Base-by-base conservation (phyloP, 2,797 vertebrate species). In the Notoglanidium macrostoma region DNA sequence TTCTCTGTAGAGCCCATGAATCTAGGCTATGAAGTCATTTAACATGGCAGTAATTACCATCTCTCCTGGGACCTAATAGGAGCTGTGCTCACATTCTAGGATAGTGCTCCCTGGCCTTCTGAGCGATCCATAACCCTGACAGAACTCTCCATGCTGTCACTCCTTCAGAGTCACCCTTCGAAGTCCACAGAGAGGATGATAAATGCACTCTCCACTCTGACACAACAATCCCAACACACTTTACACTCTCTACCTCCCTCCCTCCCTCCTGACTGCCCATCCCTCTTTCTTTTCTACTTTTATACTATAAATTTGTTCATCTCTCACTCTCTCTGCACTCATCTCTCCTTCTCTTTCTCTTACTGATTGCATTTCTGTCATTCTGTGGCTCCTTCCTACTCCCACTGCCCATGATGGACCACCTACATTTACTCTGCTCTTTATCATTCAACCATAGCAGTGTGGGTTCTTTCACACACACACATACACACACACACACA, bases 21-120 rank as follows among this genome's bases (percentile, higher is more conserved):
- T 90, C 85, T 88, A 89, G 86, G 82, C 87, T 88, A 85, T 90
- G 85, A 89, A 86, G 61, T 92, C 88, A 93, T 93, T 94, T 90
- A 94, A 90, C 90, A 93, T 92, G 83, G 76, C 82, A 83, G 91
- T 93, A 92, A 93, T 94, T 92, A 93, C 91, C 84, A 29, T 91
- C 80, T 91, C 89, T 91, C 89, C 73, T 83, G 90, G 91, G 89
- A 82, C 86, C 87, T 79, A 88, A 89, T 90, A 82, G 49, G 79
- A 86, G 67, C 87, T 61, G 80, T 88, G 81, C 80, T 90, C 83
- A 89, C 86, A 63, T 86, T 83, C 80, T 44, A 86, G 84, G 54
- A 80, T 89, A 73, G 74, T 63, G 77, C 44, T 87, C 84, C 70
- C 85, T 70, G 80, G 88, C 51, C 87, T 86, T 83, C 79, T 85